Conservation (phyloP, 1,140 invertebrate species). For the Penaeus vannamei region DNA sequence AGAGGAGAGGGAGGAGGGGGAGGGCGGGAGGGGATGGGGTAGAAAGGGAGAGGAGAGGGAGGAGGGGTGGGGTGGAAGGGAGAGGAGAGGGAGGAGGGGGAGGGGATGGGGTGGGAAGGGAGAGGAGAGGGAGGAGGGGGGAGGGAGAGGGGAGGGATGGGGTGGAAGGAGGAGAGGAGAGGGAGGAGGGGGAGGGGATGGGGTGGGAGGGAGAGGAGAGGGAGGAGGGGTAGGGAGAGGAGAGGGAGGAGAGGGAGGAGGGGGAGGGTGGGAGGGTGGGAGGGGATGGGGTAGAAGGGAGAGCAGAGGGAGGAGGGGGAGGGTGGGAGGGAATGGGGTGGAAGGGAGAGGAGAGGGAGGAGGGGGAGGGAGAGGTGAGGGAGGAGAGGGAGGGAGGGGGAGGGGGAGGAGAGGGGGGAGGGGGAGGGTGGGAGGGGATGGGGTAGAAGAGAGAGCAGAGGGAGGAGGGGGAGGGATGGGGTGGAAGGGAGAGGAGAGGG, state of each 20-base stretch:
- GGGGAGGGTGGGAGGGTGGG: neutral
- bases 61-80: no score
- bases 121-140: neutral
- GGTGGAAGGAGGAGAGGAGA: neutral
- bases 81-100: no score
- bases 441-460: neutral
- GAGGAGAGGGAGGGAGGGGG: neutral
- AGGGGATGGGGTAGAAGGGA: neutral
- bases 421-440: neutral
- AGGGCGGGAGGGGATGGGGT: no score
- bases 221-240: neutral
- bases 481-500: conserved; percentile 34
- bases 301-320: no score
- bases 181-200: neutral
- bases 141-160: no score
- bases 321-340: no score
- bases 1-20: neutral
- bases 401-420: neutral
- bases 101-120: neutral
- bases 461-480: no score
- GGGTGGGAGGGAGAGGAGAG: neutral
- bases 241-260: neutral
- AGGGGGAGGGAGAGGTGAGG: no score
- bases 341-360: no score
- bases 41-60: neutral